These are phyloP conservation scores for Harpegnathos saltator DNA, from an alignment of 1,140 invertebrate genomes.

Conservation along the genomic window DNA sequence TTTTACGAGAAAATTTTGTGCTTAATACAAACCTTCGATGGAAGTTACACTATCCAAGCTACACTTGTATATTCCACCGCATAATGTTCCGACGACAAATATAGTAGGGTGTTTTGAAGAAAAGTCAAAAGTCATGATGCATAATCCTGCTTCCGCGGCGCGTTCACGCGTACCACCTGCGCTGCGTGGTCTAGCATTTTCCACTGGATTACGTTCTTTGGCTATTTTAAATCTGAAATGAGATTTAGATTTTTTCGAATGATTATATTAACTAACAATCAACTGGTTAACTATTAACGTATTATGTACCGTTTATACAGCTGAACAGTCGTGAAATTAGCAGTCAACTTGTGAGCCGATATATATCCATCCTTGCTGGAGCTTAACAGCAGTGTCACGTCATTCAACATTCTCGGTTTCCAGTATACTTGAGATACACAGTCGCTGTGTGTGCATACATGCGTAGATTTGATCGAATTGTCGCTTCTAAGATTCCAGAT, in stretches of 20 bases:
- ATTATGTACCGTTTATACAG: conserved; percentile 77
- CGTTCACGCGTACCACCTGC: conserved; percentile 81
- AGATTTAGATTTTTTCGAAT: conserved; percentile 10
- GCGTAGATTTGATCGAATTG: conserved; percentile 74
- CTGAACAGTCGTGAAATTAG: conserved; percentile 78
- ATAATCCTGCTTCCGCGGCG: conserved; percentile 82
- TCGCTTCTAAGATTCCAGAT: conserved; percentile 84
- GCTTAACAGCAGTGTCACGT: conserved; percentile 78
- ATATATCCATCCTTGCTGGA: conserved; percentile 83
- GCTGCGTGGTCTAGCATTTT: conserved; percentile 81
- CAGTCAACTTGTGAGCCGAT: conserved; percentile 79
- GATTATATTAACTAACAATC: not conserved
- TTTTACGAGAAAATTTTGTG: not conserved
- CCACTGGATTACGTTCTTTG: conserved; percentile 83
- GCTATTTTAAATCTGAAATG: conserved; percentile 80
- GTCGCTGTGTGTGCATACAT: conserved; percentile 81
- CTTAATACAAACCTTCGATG: conserved; percentile 75
- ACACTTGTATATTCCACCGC: conserved; percentile 84
- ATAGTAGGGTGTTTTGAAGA: conserved; percentile 76
- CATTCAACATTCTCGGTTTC: conserved; percentile 78
- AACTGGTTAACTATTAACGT: not conserved
- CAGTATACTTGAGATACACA: conserved; percentile 81
- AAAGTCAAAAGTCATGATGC: conserved; percentile 83
- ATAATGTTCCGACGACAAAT: conserved; percentile 83
- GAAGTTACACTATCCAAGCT: conserved; percentile 76